Conservation (phyloP, 2,113 vertebrate species). For the Paramisgurnus dabryanus region DNA sequence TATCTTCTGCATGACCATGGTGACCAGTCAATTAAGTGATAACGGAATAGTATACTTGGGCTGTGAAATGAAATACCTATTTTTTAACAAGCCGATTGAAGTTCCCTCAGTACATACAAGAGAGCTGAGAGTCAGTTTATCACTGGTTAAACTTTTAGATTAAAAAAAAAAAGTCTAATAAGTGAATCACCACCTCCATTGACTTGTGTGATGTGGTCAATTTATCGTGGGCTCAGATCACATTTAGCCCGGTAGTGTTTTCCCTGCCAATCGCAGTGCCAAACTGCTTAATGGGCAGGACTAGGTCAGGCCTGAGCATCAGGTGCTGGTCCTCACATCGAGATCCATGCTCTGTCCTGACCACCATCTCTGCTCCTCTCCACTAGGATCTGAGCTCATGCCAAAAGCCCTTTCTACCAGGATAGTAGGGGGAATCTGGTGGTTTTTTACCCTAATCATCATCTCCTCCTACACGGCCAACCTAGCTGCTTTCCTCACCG, state of each 20-base stretch:
- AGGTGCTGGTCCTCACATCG: slow-evolving; percentile 53
- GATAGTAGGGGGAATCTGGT: slow-evolving; percentile 99
- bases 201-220: background rate
- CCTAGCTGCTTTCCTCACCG: slow-evolving; percentile 97
- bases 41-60: background rate
- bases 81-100: slow-evolving; percentile 20
- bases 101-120: background rate
- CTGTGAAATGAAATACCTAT: background rate
- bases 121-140: background rate
- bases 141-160: too few species aligned
- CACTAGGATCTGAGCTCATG: slow-evolving; percentile 98
- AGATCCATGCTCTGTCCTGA: slow-evolving; percentile 36
- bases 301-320: slow-evolving; percentile 36
- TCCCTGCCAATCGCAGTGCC: slow-evolving; percentile 15
- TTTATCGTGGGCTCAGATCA: background rate
- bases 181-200: background rate
- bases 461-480: slow-evolving; percentile 99
- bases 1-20: slow-evolving; percentile 46
- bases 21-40: slow-evolving; percentile 22
- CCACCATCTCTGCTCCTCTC: slow-evolving; percentile 79
- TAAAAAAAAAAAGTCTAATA: background rate
- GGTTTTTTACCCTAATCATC: slow-evolving; percentile 99
- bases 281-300: slow-evolving; percentile 46
- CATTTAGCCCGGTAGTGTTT: background rate
- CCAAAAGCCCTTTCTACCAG: slow-evolving; percentile 99